A percentile compares a stretch with the other conserved stretches of the same genome.
These are phyloP conservation scores for Tethea ocularis DNA, from an alignment of 2,888 invertebrate genomes.

Conservation along the genomic window DNA sequence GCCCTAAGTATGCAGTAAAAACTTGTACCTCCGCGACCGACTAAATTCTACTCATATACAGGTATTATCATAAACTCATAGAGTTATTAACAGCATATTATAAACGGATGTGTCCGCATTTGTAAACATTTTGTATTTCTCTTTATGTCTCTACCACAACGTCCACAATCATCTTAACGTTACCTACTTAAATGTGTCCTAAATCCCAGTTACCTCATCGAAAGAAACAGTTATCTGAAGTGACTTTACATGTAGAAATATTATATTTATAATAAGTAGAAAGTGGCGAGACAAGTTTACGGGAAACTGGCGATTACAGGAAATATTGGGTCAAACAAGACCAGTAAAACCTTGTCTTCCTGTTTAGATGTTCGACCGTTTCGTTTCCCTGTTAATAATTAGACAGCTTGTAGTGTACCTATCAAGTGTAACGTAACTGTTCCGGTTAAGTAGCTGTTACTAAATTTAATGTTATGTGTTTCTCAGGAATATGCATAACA, in stretches of 20 bases:
- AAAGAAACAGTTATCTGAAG: constrained; percentile 12
- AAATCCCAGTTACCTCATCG: not conserved
- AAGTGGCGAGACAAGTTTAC: constrained; percentile 52
- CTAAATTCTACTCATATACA: too few species aligned
- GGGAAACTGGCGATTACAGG: constrained; percentile 57
- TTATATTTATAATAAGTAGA: constrained; percentile 34
- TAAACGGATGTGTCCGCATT: not conserved
- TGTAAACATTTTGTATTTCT: not conserved
- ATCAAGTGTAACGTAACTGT: not conserved
- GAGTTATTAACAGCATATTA: not conserved
- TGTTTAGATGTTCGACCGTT: constrained; percentile 28
- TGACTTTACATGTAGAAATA: constrained; percentile 5
- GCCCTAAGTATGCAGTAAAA: too few species aligned
- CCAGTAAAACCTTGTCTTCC: constrained; percentile 29
- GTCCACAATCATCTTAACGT: not conserved
- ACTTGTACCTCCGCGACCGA: too few species aligned
- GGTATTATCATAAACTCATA: not conserved
- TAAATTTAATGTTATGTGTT: not conserved
- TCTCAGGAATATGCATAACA: too few species aligned
- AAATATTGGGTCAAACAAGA: constrained; percentile 35
- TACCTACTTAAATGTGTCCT: not conserved
- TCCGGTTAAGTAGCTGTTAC: not conserved
- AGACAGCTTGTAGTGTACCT: not conserved
- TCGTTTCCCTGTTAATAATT: constrained; percentile 1
- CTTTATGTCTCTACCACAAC: not conserved